phyloP scores from a whole-genome alignment of 1,140 invertebrate species.

The Drosophila kepulauana region DNA sequence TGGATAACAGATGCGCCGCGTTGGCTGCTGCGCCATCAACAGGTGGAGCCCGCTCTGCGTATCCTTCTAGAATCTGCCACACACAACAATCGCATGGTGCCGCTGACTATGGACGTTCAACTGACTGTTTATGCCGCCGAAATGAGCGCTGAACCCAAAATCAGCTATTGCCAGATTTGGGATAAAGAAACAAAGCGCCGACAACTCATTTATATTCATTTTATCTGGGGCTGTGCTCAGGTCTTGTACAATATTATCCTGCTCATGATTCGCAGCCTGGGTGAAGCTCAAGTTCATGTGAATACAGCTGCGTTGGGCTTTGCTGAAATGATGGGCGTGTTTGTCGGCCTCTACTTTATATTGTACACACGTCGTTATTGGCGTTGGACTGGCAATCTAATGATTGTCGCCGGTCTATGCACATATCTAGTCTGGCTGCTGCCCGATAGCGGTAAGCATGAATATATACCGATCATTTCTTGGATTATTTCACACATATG shows the following conservation, averaged over 20 bases:
- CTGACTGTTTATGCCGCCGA: conserved; percentile 67
- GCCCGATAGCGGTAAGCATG: conserved; percentile 59
- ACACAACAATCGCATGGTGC: conserved; percentile 81
- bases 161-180: conserved; percentile 74
- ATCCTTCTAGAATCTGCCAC: conserved; percentile 78
- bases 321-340: conserved; percentile 82
- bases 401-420: conserved; percentile 64
- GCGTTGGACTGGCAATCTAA: conserved; percentile 76
- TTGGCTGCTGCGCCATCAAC: conserved; percentile 80
- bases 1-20: conserved; percentile 85
- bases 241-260: conserved; percentile 84
- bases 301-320: conserved; percentile 84
- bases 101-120: conserved; percentile 74
- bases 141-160: conserved; percentile 40
- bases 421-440: conserved; percentile 76
- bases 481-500: too few relatives aligned
- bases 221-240: conserved; percentile 79
- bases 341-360: conserved; percentile 81
- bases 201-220: conserved; percentile 71
- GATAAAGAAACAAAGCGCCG: conserved; percentile 71
- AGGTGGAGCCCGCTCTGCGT: conserved; percentile 69
- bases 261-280: conserved; percentile 84
- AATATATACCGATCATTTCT: not conserved
- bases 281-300: conserved; percentile 75
- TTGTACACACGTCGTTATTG: conserved; percentile 76